A percentile compares a stretch with the other conserved stretches of the same genome.
phyloP scores from a whole-genome alignment of 2,113 vertebrate genomes.

The Chionis minor region DNA sequence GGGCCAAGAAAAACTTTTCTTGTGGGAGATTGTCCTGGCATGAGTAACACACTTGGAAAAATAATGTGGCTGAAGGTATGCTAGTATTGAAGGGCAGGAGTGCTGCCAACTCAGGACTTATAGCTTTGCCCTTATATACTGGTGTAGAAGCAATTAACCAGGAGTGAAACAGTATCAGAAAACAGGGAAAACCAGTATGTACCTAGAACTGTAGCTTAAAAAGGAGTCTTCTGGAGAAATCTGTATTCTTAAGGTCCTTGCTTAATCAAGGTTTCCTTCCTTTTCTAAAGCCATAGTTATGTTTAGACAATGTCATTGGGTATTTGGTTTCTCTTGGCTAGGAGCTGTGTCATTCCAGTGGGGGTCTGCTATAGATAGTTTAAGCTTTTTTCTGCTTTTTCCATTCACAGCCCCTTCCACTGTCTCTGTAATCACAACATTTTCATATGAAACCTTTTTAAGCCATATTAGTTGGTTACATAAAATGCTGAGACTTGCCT shows the following conservation, averaged over 20 bases:
- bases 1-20: background rate
- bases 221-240: background rate
- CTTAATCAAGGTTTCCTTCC: background rate
- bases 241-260: background rate
- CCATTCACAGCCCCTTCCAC: background rate
- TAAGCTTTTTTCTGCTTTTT: background rate
- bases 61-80: background rate
- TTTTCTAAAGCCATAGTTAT: background rate
- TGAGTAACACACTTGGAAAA: background rate
- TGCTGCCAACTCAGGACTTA: background rate
- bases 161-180: background rate
- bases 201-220: background rate
- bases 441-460: background rate
- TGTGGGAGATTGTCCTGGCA: background rate
- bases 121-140: background rate
- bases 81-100: background rate
- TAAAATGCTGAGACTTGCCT: background rate
- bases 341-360: background rate
- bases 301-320: background rate
- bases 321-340: background rate
- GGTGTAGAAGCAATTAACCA: background rate
- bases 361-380: background rate
- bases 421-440: background rate
- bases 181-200: background rate
- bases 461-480: background rate